phyloP scores from a whole-genome alignment of 2,113 vertebrate genomes.

The Murina feae region DNA sequence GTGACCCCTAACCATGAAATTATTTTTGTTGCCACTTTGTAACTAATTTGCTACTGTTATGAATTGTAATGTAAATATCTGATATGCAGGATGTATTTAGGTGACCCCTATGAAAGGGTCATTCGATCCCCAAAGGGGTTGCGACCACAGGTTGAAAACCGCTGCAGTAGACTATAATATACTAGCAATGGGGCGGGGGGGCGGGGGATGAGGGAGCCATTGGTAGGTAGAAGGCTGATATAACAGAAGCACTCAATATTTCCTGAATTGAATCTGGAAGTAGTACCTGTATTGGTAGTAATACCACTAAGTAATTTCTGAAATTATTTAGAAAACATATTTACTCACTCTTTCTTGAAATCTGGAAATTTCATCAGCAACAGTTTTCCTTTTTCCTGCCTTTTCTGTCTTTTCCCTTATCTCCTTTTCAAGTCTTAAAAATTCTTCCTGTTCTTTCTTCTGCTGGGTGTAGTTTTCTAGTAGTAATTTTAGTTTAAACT shows the following conservation, averaged over 20 bases:
- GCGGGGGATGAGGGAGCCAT: background rate
- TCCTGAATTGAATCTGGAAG: background rate
- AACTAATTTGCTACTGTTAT: too few species aligned
- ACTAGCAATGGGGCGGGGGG: background rate
- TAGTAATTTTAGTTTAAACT: constrained; percentile 81
- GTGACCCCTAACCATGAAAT: too few species aligned
- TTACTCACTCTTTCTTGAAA: constrained; percentile 87
- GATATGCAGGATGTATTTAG: too few species aligned
- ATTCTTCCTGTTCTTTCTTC: constrained; percentile 84
- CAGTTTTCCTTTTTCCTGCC: constrained; percentile 81
- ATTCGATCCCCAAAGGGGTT: too few species aligned
- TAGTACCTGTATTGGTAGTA: background rate
- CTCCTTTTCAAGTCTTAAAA: constrained; percentile 77
- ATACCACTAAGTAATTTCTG: background rate
- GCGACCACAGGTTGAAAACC: too few species aligned
- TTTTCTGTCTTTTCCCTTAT: constrained; percentile 77
- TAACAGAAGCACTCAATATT: background rate
- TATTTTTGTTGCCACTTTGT: too few species aligned
- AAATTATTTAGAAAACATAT: background rate
- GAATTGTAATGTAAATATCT: too few species aligned
- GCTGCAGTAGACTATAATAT: too few species aligned
- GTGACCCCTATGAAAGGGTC: too few species aligned
- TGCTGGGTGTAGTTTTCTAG: constrained; percentile 81
- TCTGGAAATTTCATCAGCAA: constrained; percentile 79
- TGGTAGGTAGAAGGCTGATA: too few species aligned